These are phyloP conservation scores for Drosophila flavopinicola DNA, from an alignment of 2,888 invertebrate genomes.

Conservation along the genomic window DNA sequence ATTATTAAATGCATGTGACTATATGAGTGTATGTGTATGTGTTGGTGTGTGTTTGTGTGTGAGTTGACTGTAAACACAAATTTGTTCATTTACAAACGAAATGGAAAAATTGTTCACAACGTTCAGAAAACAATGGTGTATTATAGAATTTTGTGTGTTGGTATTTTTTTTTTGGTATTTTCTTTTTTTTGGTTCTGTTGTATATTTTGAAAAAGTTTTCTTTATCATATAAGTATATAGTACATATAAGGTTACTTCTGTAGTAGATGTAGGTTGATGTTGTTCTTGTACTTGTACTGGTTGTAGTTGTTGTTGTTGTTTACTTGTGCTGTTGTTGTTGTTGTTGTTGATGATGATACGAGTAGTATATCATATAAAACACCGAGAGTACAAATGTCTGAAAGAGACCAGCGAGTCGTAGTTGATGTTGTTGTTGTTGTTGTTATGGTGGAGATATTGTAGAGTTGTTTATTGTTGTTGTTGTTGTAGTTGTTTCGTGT, in stretches of 20 bases:
- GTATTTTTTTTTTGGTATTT: slow-evolving; percentile 26
- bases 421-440: slow-evolving; percentile 49
- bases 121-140: slow-evolving; percentile 51
- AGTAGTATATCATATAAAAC: slow-evolving; percentile 62
- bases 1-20: slow-evolving; percentile 59
- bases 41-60: slow-evolving; percentile 8
- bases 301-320: slow-evolving; percentile 52
- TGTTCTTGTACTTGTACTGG: slow-evolving; percentile 49
- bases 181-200: slow-evolving; percentile 29
- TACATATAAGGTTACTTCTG: slow-evolving; percentile 58
- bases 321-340: slow-evolving; percentile 61
- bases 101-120: slow-evolving; percentile 52
- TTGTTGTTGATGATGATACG: slow-evolving; percentile 55
- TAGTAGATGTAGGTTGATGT: slow-evolving; percentile 60
- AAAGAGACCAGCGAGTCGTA: slow-evolving; percentile 69
- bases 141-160: slow-evolving; percentile 26
- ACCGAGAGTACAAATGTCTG: slow-evolving; percentile 75
- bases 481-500: slow-evolving; percentile 54
- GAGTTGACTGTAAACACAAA: slow-evolving; percentile 23
- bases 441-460: slow-evolving; percentile 55
- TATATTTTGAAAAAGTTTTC: slow-evolving; percentile 13
- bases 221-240: slow-evolving; percentile 21
- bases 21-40: slow-evolving; percentile 30
- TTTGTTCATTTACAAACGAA: slow-evolving; percentile 39
- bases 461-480: slow-evolving; percentile 48